These are phyloP conservation scores for Hirudo medicinalis DNA, from an alignment of 1,140 invertebrate genomes.

Conservation along the genomic window DNA sequence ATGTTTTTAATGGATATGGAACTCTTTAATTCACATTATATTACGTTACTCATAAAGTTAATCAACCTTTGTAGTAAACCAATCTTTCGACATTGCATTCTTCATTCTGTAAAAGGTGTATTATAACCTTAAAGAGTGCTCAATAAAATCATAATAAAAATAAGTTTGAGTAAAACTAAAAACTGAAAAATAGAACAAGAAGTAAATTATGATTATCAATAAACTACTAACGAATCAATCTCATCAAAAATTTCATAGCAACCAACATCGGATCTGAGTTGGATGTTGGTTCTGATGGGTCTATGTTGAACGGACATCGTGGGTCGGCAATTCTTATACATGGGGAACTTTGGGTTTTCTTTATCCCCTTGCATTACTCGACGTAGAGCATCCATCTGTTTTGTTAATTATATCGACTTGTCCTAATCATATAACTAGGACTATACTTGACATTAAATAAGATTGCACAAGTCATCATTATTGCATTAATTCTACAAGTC, in stretches of 20 bases:
- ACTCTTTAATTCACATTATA: neutral
- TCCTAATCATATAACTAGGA: neutral
- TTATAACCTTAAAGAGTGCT: neutral
- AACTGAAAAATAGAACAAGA: neutral
- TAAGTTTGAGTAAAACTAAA: neutral
- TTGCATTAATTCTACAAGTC: neutral
- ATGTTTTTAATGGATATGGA: neutral
- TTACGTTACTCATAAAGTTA: neutral
- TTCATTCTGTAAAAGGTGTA: constrained; percentile 16
- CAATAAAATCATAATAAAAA: neutral
- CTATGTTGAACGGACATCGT: constrained; percentile 75
- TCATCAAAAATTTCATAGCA: neutral
- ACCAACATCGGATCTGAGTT: constrained; percentile 67
- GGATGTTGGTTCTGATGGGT: constrained; percentile 83
- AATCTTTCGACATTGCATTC: constrained; percentile 17
- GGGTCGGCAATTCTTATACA: constrained; percentile 83
- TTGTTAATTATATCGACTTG: neutral
- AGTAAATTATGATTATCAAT: neutral
- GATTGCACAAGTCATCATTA: neutral
- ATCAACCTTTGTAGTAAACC: constrained; percentile 18
- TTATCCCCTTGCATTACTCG: constrained; percentile 75
- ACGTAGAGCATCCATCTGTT: constrained; percentile 62
- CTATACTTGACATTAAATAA: neutral
- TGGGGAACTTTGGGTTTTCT: constrained; percentile 68
- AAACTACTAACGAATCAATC: neutral